A percentile compares a stretch with the other conserved stretches of the same genome.
Evolutionary conservation across 1,140 invertebrate genomes (phyloP).

Genomic region (Zaprionus taronus): DNA sequence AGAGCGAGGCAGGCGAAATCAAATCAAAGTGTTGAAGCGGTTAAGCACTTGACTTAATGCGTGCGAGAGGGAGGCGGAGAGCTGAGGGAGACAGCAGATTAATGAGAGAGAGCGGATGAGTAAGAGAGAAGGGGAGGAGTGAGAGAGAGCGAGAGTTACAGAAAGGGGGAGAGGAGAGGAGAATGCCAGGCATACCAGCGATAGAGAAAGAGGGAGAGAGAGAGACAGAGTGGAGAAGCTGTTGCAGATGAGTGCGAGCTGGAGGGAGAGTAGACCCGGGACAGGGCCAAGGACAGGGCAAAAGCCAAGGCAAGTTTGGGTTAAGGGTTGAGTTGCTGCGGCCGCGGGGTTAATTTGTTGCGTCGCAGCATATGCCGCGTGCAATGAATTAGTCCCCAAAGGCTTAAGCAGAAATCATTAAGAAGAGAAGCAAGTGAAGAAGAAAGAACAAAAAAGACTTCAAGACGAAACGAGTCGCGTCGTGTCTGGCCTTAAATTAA

Average conservation of each 20-base stretch:
- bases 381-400: conserved; percentile 77
- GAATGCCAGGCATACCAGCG: not conserved
- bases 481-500: conserved; percentile 76
- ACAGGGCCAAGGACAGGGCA: no score
- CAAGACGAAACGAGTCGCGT: conserved; percentile 25
- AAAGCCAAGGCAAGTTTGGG: conserved; percentile 23
- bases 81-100: not conserved
- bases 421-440: conserved; percentile 47
- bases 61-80: not conserved
- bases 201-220: not conserved
- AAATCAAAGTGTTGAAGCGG: conserved; percentile 82
- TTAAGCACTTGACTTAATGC: conserved; percentile 64
- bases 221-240: not conserved
- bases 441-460: conserved; percentile 2
- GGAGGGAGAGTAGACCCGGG: not conserved
- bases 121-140: not conserved
- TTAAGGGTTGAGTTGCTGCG: conserved; percentile 59
- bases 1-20: conserved; percentile 51
- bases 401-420: conserved; percentile 72
- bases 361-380: conserved; percentile 71
- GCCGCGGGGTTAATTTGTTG: conserved; percentile 74
- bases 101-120: not conserved
- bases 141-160: not conserved
- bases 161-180: not conserved
- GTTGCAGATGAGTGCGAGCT: not conserved